These are phyloP conservation scores for Loriculus beryllinus DNA, from an alignment of 2,797 vertebrate species.

Conservation along the genomic window DNA sequence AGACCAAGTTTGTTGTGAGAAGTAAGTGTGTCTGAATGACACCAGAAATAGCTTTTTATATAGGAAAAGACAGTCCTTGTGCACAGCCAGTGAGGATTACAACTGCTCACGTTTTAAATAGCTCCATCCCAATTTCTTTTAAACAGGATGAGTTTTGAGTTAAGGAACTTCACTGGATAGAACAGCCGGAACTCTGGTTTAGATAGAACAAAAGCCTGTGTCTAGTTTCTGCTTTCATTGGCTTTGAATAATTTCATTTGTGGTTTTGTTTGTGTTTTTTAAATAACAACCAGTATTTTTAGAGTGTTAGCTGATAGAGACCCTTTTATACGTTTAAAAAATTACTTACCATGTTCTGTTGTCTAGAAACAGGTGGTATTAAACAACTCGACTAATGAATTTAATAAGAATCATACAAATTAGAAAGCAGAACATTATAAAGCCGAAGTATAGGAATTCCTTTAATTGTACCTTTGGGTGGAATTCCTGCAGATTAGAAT, in stretches of 20 bases:
- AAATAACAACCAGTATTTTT: not conserved
- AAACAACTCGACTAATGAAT: not conserved
- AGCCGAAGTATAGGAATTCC: not conserved
- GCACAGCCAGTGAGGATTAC: not conserved
- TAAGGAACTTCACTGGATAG: not conserved
- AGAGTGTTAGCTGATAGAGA: not conserved
- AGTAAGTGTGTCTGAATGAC: not conserved
- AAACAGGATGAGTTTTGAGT: not conserved
- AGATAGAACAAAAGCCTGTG: not conserved
- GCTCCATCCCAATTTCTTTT: not conserved
- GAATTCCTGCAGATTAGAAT: not conserved
- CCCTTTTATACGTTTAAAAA: not conserved
- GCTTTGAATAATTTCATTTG: not conserved
- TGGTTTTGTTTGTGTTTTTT: not conserved
- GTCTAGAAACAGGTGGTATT: not conserved
- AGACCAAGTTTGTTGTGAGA: not conserved
- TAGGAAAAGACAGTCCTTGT: not conserved
- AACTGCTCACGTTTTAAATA: not conserved
- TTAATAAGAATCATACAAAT: not conserved
- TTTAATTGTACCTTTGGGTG: not conserved
- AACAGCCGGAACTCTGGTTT: not conserved
- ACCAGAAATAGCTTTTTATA: not conserved
- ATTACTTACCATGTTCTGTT: not conserved
- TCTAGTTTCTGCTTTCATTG: not conserved
- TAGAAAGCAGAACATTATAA: not conserved